Percentiles rank a stretch among this genome's conserved stretches.
Conservation (phyloP, 1,140 invertebrate species). For the Euschistus heros region DNA sequence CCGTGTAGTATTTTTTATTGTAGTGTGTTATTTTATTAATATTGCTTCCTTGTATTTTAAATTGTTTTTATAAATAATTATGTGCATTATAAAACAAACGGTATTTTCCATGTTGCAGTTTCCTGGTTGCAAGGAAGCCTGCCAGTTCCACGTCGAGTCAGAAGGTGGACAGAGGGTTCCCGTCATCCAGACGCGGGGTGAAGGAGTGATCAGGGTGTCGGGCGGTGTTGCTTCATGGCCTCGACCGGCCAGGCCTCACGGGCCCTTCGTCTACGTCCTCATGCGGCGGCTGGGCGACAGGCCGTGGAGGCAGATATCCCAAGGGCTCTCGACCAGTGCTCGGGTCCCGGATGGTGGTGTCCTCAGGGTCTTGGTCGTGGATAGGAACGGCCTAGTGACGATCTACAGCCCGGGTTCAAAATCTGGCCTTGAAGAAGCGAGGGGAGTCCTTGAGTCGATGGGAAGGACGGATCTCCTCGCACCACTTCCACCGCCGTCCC, state of each 20-base stretch:
- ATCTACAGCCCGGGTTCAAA: conserved; percentile 42
- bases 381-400: conserved; percentile 50
- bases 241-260: conserved; percentile 36
- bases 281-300: conserved; percentile 46
- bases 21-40: too few relatives aligned
- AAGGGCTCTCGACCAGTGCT: conserved; percentile 47
- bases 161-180: conserved; percentile 45
- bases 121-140: conserved; percentile 54
- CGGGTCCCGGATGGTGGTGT: conserved; percentile 46
- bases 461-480: conserved; percentile 11
- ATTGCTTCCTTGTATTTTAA: too few relatives aligned
- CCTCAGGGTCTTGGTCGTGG: conserved; percentile 52
- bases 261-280: conserved; percentile 53
- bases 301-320: conserved; percentile 54
- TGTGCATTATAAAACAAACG: too few relatives aligned
- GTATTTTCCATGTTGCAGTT: conserved; percentile 42
- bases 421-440: conserved; percentile 18
- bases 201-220: conserved; percentile 45
- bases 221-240: conserved; percentile 44
- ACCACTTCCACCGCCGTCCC: background rate
- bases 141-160: conserved; percentile 51
- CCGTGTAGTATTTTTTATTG: too few relatives aligned
- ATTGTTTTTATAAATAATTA: too few relatives aligned
- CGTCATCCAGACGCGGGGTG: conserved; percentile 52
- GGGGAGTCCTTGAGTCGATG: conserved; percentile 20